Base-by-base conservation (phyloP, 2,797 vertebrate species). In the Gila robusta region DNA sequence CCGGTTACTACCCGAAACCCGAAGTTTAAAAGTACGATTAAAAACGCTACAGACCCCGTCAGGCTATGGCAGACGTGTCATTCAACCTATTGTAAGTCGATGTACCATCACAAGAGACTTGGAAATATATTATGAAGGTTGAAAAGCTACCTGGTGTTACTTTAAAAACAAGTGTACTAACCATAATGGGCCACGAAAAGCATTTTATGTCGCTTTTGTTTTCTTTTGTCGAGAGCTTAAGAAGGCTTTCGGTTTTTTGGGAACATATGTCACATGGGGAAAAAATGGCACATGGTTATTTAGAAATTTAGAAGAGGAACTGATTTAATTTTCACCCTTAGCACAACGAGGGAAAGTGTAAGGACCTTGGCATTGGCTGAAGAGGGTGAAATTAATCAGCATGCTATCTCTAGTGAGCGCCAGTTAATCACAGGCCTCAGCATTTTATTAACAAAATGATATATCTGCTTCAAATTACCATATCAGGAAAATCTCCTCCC, bases 261-360 rank as follows among this genome's bases (percentile, higher is more conserved):
- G 64, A 87, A 54, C 52, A 76, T 28, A 28, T 64, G 72, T 81
- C 79, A 86, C 49, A 56, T 64, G 54, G 49, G 84, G 85, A 90
- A 92, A 92, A 94, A 94, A 95, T 93, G 91, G 93, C 92, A 88
- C 76, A 90, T 89, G 93, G 93, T 93, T 95, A 94, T 94, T 92
- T 89, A 87, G 89, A 93, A 95, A 95, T 95, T 92, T 89, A 93
- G 94, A 90, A 88, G 86, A 92, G 88, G 91, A 90, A 88, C 88
- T 91, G 92, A 95, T 95, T 95, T 94, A 92, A 94, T 94, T 95
- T 95, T 93, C 91, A 92, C 90, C 89, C 85, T 89, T 90, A 89
- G 92, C 87, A 83, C 85, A 80, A 82, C 62, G 79, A 87, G 91
- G 47, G 82, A 73, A 86, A 81, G 64, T 81, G 82, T 86, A 87